phyloP scores from a whole-genome alignment of 2,113 vertebrate species.

The Dipodomys spectabilis region DNA sequence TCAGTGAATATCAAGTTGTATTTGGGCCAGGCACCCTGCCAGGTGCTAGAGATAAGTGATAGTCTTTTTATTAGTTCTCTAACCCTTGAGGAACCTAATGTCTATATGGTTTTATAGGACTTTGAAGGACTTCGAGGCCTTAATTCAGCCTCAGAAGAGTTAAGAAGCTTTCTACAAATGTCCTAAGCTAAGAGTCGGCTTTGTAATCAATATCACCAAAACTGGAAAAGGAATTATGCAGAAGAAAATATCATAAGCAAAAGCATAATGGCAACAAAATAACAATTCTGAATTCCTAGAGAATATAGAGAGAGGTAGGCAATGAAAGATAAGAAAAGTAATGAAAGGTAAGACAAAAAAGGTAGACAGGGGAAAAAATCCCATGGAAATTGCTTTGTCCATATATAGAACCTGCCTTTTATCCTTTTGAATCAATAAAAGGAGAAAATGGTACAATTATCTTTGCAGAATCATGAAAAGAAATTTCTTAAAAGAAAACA shows the following conservation, averaged over 20 bases:
- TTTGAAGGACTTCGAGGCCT: not conserved
- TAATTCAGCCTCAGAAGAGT: constrained; percentile 17
- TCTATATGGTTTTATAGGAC: not conserved
- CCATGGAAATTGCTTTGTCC: not conserved
- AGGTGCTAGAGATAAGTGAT: constrained; percentile 24
- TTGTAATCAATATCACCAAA: constrained; percentile 4
- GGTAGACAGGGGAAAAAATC: not conserved
- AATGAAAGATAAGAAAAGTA: not conserved
- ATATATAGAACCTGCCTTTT: not conserved
- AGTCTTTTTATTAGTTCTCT: not conserved
- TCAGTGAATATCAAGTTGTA: constrained; percentile 7
- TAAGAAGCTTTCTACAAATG: constrained; percentile 14
- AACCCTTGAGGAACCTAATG: not conserved
- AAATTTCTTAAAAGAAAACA: constrained; percentile 20
- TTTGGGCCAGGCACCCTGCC: not conserved
- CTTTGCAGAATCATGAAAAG: constrained; percentile 35
- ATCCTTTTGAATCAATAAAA: not conserved
- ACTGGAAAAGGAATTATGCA: constrained; percentile 20
- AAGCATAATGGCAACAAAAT: not conserved
- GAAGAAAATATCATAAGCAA: not conserved
- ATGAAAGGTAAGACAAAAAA: not conserved
- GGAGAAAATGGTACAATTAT: not conserved
- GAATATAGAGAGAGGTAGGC: not conserved
- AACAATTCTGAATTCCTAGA: constrained; percentile 20
- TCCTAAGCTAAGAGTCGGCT: not conserved